A percentile compares a stretch with the other conserved stretches of the same genome.
These are phyloP conservation scores for Sinopyrophorus schimmeli DNA, from an alignment of 2,888 invertebrate genomes.

Conservation along the genomic window DNA sequence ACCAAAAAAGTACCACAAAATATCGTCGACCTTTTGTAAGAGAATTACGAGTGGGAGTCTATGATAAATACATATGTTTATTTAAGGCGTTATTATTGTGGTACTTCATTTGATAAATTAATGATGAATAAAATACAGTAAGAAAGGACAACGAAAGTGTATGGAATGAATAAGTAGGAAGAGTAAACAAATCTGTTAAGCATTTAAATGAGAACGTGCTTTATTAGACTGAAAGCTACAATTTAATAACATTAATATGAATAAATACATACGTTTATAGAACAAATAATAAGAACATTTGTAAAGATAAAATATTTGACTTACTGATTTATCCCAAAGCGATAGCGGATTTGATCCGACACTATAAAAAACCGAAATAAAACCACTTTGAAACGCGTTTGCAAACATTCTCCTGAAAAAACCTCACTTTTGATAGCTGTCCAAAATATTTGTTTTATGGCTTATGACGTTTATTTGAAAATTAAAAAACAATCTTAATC, in stretches of 20 bases:
- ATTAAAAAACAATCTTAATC: slow-evolving; percentile 4
- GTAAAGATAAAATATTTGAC: slow-evolving; percentile 20
- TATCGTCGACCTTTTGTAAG: too few species aligned
- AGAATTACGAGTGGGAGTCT: too few species aligned
- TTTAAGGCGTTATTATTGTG: too few species aligned
- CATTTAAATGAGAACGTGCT: not conserved
- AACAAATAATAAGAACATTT: not conserved
- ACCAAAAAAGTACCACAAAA: too few species aligned
- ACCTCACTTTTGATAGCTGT: slow-evolving; percentile 19
- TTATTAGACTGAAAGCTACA: not conserved
- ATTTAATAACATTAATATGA: too few species aligned
- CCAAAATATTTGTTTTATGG: slow-evolving; percentile 10
- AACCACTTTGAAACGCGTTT: slow-evolving; percentile 69
- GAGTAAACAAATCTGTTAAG: slow-evolving; percentile 5
- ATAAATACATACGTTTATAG: too few species aligned
- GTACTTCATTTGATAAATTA: too few species aligned
- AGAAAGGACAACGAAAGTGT: slow-evolving; percentile 10
- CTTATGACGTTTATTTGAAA: slow-evolving; percentile 16
- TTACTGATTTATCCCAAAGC: slow-evolving; percentile 67
- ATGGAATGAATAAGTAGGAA: slow-evolving; percentile 2
- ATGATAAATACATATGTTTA: too few species aligned
- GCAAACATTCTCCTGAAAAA: slow-evolving; percentile 61
- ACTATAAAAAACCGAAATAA: slow-evolving; percentile 68
- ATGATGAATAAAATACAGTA: too few species aligned
- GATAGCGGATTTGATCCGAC: slow-evolving; percentile 68